A percentile compares a stretch with the other conserved stretches of the same genome.
Evolutionary conservation across 2,797 vertebrate species (phyloP).

Genomic region (Limosa lapponica): DNA sequence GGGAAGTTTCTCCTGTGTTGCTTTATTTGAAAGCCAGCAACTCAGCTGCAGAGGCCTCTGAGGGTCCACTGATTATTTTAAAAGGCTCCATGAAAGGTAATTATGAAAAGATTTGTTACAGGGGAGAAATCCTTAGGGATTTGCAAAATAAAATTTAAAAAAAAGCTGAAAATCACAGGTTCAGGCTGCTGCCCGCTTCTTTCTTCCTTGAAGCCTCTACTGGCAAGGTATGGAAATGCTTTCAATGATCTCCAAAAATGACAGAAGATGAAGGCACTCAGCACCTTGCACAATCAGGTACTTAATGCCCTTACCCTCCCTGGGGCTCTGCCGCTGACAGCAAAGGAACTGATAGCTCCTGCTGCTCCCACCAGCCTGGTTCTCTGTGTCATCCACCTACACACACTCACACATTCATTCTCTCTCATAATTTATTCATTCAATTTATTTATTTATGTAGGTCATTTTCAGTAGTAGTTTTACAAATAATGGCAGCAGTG

Average conservation of each 20-base stretch:
- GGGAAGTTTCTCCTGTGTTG: neutral
- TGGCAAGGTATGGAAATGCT: constrained; percentile 1
- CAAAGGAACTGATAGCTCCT: constrained; percentile 41
- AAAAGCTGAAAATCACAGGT: neutral
- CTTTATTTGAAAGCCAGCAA: neutral
- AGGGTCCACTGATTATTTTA: neutral
- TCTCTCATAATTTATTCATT: constrained; percentile 73
- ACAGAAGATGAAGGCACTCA: neutral
- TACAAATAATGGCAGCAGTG: constrained; percentile 39
- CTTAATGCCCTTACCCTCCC: neutral
- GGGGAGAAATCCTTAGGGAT: neutral
- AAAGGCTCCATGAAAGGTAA: neutral
- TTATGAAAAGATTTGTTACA: neutral
- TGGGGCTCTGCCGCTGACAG: neutral
- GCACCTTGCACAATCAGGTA: constrained; percentile 1
- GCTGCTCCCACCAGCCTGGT: constrained; percentile 50
- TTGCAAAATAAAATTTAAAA: neutral
- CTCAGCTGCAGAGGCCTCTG: neutral
- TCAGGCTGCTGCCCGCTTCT: neutral
- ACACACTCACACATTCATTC: constrained; percentile 24
- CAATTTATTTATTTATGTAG: constrained; percentile 75
- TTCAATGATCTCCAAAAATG: constrained; percentile 5
- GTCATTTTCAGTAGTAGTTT: constrained; percentile 66
- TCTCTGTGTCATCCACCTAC: constrained; percentile 58
- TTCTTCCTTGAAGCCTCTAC: neutral